Evolutionary conservation across 2,888 invertebrate genomes (phyloP).

Genomic region (Tinea trinotella): DNA sequence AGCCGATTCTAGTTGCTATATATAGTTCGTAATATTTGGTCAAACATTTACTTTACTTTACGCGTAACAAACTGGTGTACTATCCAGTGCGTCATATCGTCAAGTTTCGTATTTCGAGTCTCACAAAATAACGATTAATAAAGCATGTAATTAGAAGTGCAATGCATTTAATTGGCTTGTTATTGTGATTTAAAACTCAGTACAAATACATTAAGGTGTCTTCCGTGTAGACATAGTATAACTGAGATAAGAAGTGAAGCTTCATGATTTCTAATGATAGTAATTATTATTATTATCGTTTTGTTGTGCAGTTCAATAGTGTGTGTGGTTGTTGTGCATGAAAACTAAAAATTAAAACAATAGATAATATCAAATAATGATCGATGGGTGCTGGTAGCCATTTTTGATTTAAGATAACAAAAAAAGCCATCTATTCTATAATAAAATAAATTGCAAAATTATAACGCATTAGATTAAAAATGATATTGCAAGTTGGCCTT

Average conservation of each 20-base stretch:
- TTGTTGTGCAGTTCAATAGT: constrained; percentile 9
- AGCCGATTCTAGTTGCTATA: too few species aligned
- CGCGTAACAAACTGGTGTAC: too few species aligned
- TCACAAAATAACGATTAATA: too few species aligned
- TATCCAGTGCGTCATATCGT: too few species aligned
- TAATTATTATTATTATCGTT: not conserved
- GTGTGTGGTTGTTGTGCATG: constrained; percentile 62
- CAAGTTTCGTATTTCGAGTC: too few species aligned
- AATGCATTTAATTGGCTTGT: too few species aligned
- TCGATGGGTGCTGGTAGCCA: constrained; percentile 13
- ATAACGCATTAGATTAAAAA: not conserved
- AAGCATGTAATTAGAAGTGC: too few species aligned
- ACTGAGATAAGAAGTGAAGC: not conserved
- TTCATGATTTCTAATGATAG: not conserved
- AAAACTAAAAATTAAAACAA: constrained; percentile 27
- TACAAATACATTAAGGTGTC: too few species aligned
- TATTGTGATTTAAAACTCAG: too few species aligned
- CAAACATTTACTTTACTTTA: too few species aligned
- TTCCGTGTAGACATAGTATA: not conserved
- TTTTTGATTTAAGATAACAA: not conserved
- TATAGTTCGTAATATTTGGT: too few species aligned
- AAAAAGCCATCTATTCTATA: not conserved
- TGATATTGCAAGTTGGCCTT: not conserved
- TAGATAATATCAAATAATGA: constrained; percentile 5
- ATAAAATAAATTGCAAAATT: constrained; percentile 4